Percentiles rank a stretch among this genome's conserved stretches.
Evolutionary conservation across 2,113 vertebrate species (phyloP).

Genomic region (Hemibagrus wyckioides): DNA sequence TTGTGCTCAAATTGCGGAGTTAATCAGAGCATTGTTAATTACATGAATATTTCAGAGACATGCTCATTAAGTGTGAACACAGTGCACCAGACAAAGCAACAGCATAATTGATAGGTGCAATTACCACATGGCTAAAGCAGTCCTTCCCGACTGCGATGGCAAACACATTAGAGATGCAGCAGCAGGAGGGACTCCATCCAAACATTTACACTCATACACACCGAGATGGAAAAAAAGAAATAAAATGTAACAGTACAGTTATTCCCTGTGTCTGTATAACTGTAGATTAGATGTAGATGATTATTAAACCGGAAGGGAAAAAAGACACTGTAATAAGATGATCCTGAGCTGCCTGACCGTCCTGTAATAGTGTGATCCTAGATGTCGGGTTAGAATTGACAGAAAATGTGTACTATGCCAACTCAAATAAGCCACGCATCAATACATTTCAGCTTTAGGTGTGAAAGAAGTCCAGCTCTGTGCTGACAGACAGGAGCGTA

Average conservation of each 20-base stretch:
- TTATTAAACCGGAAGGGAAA: background rate
- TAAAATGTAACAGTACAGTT: background rate
- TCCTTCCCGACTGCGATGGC: constrained; percentile 30
- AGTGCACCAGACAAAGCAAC: constrained; percentile 15
- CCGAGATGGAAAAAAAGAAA: background rate
- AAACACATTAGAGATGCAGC: constrained; percentile 37
- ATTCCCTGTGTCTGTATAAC: background rate
- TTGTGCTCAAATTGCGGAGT: constrained; percentile 47
- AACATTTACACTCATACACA: background rate
- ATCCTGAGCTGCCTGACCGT: background rate
- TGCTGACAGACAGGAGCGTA: background rate
- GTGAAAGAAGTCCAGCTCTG: background rate
- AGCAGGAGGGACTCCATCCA: constrained; percentile 18
- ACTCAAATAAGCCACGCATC: background rate
- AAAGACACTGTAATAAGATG: background rate
- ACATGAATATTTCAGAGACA: constrained; percentile 49
- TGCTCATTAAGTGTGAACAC: constrained; percentile 49
- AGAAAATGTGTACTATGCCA: background rate
- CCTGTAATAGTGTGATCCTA: background rate
- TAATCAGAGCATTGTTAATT: constrained; percentile 59
- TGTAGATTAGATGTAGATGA: background rate
- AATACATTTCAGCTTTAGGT: background rate
- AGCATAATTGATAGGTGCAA: constrained; percentile 49
- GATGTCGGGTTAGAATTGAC: background rate
- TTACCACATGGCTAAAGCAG: constrained; percentile 43